Evolutionary conservation across 2,888 invertebrate species (phyloP), one percentile per base, ranked within the genome.

Genomic region (Geotrupes spiniger): DNA sequence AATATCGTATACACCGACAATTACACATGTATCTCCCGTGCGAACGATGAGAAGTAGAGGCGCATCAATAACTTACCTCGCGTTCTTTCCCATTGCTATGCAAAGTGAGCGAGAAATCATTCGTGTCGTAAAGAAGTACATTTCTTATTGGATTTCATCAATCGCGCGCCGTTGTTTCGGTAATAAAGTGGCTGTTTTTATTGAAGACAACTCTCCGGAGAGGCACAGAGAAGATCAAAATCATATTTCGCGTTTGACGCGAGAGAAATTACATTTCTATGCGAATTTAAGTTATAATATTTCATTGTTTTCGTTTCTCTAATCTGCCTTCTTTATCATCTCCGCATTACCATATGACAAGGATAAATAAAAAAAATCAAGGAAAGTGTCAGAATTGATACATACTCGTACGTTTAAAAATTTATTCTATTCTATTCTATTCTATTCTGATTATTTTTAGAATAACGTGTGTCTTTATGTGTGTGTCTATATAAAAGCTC

Each of bases 131-230:
- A 64, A 66, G 66, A 65, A 66, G 64, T 68, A 66, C 65, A 65
- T 60, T 63, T 63, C 67, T 70, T 70, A 70, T 69, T 68, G 70
- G 70, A 69, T 69, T 68, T 65, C 65, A 66, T 65, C 66, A 67
- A 64, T 67, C 63, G 63, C 63, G 63, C 56, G 56, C 56, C 62
- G 63, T 62, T 63, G 66, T 68, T 65, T 61, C 64, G 57, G 65
- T 68, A 68, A 69, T 69, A 69, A 68, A 68, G 63, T 67, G 62
- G 63, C 67, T 68, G 67, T 66, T 69, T 69, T 68, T 68, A 67
- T 69, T 66, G 67, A 64, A 64, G 66, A 64, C 64, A 64, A 62
- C 60, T 63, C 68, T 60, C 65, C 25, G 42, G 68, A 62, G 65
- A 65, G 21, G 6, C 61, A 61, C 58, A 51, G 60, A 56, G 58